Base-by-base conservation (phyloP, 2,797 vertebrate genomes). In the Notamacropus eugenii region DNA sequence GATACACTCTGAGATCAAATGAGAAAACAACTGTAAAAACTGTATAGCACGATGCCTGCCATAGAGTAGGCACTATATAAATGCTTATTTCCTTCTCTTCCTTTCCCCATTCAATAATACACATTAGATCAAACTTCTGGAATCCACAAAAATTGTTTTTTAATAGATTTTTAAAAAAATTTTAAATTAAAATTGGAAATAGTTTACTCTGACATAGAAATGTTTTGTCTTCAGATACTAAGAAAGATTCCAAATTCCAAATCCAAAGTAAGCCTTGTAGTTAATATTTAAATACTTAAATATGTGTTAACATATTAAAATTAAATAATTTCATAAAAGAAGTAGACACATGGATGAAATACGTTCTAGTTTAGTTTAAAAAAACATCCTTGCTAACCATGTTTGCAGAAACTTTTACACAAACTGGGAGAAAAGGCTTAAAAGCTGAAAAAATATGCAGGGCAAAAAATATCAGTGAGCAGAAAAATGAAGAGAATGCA, bases 401-500 rank as follows among this genome's bases (percentile, higher is more conserved):
- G 34, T 90, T 29, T 91, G 55, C 62, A 93, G 94, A 94, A 94
- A 96, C 96, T 59, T 97, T 58, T 94, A 27, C 95, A 95, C 92
- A 93, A 96, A 50, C 93, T 56, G 96, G 74, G 40, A 40, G 94
- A 62, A 96, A 74, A 96, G 92, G 93, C 90, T 62, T 90, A 97
- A 94, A 96, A 95, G 96, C 94, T 96, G 93, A 93, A 90, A 98
- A 96, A 90, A 97, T 91, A 92, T 55, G 92, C 92, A 97, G 5
- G 28, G 96, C 95, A 97, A 98, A 98, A 97, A 93, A 95, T 50
- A 90, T 74, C 95, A 96, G 57, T 93, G 98, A 98, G 98, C 97
- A 93, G 92, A 92, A 95, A 98, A 97, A 98, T 31, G 57, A 97
- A 95, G 96, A 98, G 96, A 98, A 98, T 95, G 97, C 95, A 98